These are phyloP conservation scores for Andrena chrysosceles DNA, from an alignment of 2,888 invertebrate genomes.

Conservation along the genomic window DNA sequence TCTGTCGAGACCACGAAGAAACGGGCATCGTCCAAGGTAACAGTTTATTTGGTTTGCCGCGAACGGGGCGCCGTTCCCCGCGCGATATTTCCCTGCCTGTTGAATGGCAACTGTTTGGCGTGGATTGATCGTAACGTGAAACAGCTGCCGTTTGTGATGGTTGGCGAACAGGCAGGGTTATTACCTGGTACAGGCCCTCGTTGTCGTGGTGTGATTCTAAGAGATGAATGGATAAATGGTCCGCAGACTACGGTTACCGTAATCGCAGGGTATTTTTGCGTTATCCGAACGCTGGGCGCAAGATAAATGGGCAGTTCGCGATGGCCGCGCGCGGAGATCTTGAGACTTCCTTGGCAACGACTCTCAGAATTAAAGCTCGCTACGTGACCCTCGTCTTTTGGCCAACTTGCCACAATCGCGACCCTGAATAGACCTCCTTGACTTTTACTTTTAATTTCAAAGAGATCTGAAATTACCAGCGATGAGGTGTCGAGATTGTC, in stretches of 20 bases:
- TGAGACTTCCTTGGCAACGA: conserved; percentile 65
- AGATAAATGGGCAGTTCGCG: conserved; percentile 15
- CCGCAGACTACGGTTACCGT: neutral
- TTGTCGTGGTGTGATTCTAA: neutral
- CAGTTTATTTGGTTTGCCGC: too few species aligned
- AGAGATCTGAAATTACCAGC: conserved; percentile 26
- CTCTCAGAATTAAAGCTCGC: conserved; percentile 35
- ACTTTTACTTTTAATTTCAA: conserved; percentile 64
- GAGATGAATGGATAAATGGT: neutral
- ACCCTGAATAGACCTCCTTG: conserved; percentile 70
- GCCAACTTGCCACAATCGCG: conserved; percentile 67
- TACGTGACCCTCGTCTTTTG: conserved; percentile 61
- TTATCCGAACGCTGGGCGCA: neutral
- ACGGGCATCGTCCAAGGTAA: conserved; percentile 66
- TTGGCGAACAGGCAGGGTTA: conserved; percentile 2
- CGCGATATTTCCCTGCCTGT: too few species aligned
- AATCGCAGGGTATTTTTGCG: neutral
- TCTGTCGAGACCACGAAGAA: conserved; percentile 69
- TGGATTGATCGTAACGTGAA: neutral
- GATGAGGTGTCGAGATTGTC: neutral
- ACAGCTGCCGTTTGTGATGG: neutral
- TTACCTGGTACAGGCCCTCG: neutral
- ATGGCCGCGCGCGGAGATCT: conserved; percentile 24
- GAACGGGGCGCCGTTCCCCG: too few species aligned
- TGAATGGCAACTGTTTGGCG: neutral